Evolutionary conservation across 2,888 invertebrate genomes (phyloP).

Genomic region (Sisyra nigra): DNA sequence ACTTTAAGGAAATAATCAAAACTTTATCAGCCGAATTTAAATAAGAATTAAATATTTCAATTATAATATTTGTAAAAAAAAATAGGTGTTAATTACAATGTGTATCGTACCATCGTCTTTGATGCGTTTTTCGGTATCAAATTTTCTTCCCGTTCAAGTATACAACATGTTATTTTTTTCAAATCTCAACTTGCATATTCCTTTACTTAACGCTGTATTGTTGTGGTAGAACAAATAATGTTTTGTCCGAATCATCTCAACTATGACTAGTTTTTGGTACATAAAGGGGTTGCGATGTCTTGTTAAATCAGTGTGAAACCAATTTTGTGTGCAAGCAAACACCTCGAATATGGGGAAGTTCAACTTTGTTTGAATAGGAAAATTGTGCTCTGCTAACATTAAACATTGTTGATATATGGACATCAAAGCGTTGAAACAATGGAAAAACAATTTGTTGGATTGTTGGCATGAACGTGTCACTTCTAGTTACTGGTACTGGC

Average conservation of each 20-base stretch:
- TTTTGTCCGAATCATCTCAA: conserved; percentile 6
- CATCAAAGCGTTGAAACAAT: too few species aligned
- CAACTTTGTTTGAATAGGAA: too few species aligned
- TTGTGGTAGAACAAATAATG: conserved; percentile 5
- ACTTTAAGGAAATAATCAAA: too few species aligned
- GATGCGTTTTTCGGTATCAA: too few species aligned
- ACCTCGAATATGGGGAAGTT: too few species aligned
- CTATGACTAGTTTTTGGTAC: conserved; percentile 7
- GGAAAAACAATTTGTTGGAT: not conserved
- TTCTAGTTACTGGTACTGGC: conserved; percentile 36
- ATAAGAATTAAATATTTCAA: too few species aligned
- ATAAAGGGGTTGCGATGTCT: not conserved
- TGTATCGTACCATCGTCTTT: not conserved
- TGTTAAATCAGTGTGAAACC: not conserved
- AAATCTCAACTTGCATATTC: not conserved
- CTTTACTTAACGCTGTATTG: not conserved
- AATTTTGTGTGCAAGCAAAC: not conserved
- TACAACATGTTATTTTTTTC: not conserved
- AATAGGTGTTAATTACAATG: not conserved
- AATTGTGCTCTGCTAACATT: too few species aligned
- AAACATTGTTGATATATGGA: too few species aligned
- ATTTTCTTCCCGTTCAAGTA: too few species aligned
- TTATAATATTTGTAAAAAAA: too few species aligned
- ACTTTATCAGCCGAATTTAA: too few species aligned
- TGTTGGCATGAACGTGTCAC: not conserved